phyloP scores from a whole-genome alignment of 2,797 vertebrate species.

The Gymnocypris eckloni region DNA sequence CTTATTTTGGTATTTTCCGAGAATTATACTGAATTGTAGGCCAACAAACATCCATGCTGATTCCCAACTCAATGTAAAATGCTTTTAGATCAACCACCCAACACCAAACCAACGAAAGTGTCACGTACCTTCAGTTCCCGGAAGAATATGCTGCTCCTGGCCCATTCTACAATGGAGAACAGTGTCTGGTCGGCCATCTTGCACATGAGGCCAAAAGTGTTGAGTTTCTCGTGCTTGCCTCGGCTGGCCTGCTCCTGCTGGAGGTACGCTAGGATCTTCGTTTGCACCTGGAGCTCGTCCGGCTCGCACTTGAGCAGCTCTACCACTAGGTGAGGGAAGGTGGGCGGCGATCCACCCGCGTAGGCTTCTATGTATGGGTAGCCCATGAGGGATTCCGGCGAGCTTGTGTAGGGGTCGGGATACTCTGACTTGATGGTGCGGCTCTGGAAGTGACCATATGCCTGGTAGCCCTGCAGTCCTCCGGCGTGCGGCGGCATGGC shows the following conservation, averaged over 20 bases:
- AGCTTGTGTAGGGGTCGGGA: slow-evolving; percentile 96
- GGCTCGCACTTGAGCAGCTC: slow-evolving; percentile 98
- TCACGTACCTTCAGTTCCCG: slow-evolving; percentile 94
- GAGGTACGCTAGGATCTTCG: slow-evolving; percentile 92
- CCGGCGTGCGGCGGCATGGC: slow-evolving; percentile 91
- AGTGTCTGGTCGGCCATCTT: slow-evolving; percentile 99
- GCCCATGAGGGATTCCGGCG: slow-evolving; percentile 96
- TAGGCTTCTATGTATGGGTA: slow-evolving; percentile 94
- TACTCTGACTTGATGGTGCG: slow-evolving; percentile 99
- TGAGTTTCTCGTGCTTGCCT: slow-evolving; percentile 95
- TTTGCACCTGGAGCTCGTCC: slow-evolving; percentile 95
- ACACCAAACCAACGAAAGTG: not conserved
- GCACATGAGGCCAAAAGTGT: slow-evolving; percentile 98
- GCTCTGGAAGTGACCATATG: slow-evolving; percentile 93
- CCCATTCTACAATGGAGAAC: slow-evolving; percentile 99
- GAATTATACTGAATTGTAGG: not conserved
- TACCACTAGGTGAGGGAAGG: slow-evolving; percentile 93
- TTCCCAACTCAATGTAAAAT: not conserved
- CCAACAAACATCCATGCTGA: not conserved
- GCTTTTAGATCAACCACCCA: not conserved
- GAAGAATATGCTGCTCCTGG: slow-evolving; percentile 98
- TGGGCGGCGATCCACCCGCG: slow-evolving; percentile 89
- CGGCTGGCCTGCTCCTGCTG: slow-evolving; percentile 96
- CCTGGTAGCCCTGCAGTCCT: slow-evolving; percentile 94
- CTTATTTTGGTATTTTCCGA: not conserved